Conservation (phyloP, 1,140 invertebrate species). For the Mylabris phalerata region DNA sequence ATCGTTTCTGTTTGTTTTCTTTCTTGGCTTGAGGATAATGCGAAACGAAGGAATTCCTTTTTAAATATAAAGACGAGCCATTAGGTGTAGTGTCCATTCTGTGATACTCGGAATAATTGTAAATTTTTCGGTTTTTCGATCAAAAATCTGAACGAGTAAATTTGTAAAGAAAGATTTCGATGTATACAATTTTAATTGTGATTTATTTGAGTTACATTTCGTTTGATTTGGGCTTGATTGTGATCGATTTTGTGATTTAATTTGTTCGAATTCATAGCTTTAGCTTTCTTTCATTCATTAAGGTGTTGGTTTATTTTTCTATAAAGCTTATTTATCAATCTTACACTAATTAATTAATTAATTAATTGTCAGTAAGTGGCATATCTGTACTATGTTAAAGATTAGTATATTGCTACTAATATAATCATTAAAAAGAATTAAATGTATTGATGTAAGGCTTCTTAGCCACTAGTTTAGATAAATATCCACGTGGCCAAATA, state of each 20-base stretch:
- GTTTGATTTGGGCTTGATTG: background rate
- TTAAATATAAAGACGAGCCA: slow-evolving; percentile 34
- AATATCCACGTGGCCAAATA: slow-evolving; percentile 39
- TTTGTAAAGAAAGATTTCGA: slow-evolving; percentile 24
- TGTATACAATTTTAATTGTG: slow-evolving; percentile 20
- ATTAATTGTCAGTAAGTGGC: slow-evolving; percentile 19
- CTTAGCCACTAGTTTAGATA: slow-evolving; percentile 36
- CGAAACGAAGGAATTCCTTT: too few relatives aligned
- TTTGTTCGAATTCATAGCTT: background rate
- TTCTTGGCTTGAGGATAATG: too few relatives aligned
- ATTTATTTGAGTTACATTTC: slow-evolving; percentile 1
- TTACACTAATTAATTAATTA: slow-evolving; percentile 4
- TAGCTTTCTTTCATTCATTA: background rate
- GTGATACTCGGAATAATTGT: slow-evolving; percentile 43
- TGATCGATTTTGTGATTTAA: too few relatives aligned
- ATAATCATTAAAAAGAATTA: slow-evolving; percentile 29
- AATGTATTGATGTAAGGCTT: slow-evolving; percentile 39
- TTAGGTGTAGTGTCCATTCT: slow-evolving; percentile 44
- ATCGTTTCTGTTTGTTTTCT: too few relatives aligned
- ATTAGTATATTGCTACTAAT: slow-evolving; percentile 27
- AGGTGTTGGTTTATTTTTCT: slow-evolving; percentile 7
- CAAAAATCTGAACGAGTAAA: slow-evolving; percentile 12
- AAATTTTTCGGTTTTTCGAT: slow-evolving; percentile 1
- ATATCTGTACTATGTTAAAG: slow-evolving; percentile 25
- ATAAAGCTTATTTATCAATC: slow-evolving; percentile 14